Conservation (phyloP, 2,113 vertebrate genomes). For the Ascaphus truei region DNA sequence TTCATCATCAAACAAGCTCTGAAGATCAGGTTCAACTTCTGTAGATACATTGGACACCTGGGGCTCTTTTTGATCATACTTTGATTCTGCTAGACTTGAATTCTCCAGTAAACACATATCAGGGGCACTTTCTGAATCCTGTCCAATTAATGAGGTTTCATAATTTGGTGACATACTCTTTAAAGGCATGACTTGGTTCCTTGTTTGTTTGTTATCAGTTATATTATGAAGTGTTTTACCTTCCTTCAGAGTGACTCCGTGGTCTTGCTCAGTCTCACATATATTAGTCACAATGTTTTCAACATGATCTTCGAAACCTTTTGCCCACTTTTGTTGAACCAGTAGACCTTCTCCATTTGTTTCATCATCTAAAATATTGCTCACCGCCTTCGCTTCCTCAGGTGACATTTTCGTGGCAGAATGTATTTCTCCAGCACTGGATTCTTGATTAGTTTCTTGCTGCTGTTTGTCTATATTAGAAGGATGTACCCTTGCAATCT, state of each 20-base stretch:
- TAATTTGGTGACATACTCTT: not conserved
- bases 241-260: not conserved
- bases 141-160: not conserved
- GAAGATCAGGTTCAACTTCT: slow-evolving; percentile 48
- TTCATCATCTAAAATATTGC: not conserved
- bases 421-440: not conserved
- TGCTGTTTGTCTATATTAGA: not conserved
- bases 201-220: no score
- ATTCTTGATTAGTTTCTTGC: not conserved
- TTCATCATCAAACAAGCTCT: slow-evolving; percentile 76
- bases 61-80: accelerated
- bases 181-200: no score
- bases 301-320: slow-evolving; percentile 5
- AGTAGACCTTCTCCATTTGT: accelerated
- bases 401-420: not conserved
- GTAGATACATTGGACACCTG: slow-evolving; percentile 18
- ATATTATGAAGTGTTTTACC: no score
- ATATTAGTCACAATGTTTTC: not conserved
- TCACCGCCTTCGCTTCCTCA: accelerated
- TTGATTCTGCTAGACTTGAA: not conserved
- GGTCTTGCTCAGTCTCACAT: not conserved
- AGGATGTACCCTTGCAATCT: not conserved
- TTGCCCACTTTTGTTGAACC: slow-evolving; percentile 13
- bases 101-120: accelerated
- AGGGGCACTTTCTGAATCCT: not conserved